Evolutionary conservation across 2,113 vertebrate genomes (phyloP), one percentile per base, ranked within the genome.

Genomic region (Myiozetetes cayanensis): DNA sequence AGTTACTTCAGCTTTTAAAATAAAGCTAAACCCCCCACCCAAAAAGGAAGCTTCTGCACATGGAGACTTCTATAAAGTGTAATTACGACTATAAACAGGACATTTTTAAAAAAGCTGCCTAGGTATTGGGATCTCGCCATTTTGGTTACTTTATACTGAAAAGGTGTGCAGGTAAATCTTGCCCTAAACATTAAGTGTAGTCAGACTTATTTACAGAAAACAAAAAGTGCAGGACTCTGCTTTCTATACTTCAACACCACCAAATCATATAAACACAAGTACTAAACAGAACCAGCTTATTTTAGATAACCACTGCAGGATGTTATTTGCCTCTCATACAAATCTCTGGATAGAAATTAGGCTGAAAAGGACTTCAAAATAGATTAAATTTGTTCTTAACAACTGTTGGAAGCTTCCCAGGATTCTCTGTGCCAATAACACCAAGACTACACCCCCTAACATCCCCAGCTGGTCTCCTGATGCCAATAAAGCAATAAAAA

Each of bases 401-500:
- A 90, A 78, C 92, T 65, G 49, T 16, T 96, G 86, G 90, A 81
- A 81, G 49, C 52, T 90, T 81, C 83, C 73, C 90, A 94, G 53
- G 52, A 24, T 67, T 72, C 61, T 50, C 52, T 30, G 49, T 68
- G 73, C 85, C 73, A 92, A 3, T 52, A 88, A 87, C 68, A 90
- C 30, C 59, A 74, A 37, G 70, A 44, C 44, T 75, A 65, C 55
- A 86, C 23, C 28, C 52, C 44, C 49, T 55, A 75, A 90, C 88
- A 92, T 87, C 90, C 90, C 79, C 44, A 65, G 93, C 88, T 65
- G 49, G 49, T 86, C 93, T 96, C 88, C 62, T 78, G 88, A 90
- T 95, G 90, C 65, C 85, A 95, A 87, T 90, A 93, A 96, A 78
- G 70, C 84, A 90, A 94, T 92, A 65, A 96, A 90, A 94, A 92